Conservation (phyloP, 2,888 invertebrate species). For the Drosophila kuntzei region DNA sequence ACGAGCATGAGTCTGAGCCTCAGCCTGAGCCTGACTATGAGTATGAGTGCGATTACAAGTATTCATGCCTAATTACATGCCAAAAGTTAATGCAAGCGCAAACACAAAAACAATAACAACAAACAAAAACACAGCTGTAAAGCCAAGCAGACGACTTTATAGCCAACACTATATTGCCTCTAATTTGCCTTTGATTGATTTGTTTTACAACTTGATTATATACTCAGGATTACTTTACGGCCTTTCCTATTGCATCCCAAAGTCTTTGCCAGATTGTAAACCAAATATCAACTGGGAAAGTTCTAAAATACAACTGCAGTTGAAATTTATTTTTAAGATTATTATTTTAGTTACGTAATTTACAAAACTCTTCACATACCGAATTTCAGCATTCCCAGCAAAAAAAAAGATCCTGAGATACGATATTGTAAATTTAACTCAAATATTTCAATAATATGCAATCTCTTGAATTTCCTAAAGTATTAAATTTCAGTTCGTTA, state of each 20-base stretch:
- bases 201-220: slow-evolving; percentile 6
- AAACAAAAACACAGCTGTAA: slow-evolving; percentile 18
- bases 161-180: slow-evolving; percentile 13
- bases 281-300: neutral
- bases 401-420: too few relatives aligned
- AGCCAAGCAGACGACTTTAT: slow-evolving; percentile 3
- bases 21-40: neutral
- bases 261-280: neutral
- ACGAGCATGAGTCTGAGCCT: neutral
- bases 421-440: too few relatives aligned
- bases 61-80: slow-evolving; percentile 66
- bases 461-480: too few relatives aligned
- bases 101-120: slow-evolving; percentile 17
- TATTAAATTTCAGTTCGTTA: too few relatives aligned
- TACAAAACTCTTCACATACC: too few relatives aligned
- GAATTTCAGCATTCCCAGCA: too few relatives aligned
- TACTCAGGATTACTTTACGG: neutral
- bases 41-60: slow-evolving; percentile 27
- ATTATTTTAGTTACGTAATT: too few relatives aligned
- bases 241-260: slow-evolving; percentile 3
- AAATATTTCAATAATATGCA: too few relatives aligned
- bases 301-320: neutral
- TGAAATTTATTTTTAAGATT: neutral
- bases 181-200: slow-evolving; percentile 32
- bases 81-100: slow-evolving; percentile 44